A percentile compares a stretch with the other conserved stretches of the same genome.
Evolutionary conservation across 2,888 invertebrate species (phyloP).

Genomic region (Lapara coniferarum): DNA sequence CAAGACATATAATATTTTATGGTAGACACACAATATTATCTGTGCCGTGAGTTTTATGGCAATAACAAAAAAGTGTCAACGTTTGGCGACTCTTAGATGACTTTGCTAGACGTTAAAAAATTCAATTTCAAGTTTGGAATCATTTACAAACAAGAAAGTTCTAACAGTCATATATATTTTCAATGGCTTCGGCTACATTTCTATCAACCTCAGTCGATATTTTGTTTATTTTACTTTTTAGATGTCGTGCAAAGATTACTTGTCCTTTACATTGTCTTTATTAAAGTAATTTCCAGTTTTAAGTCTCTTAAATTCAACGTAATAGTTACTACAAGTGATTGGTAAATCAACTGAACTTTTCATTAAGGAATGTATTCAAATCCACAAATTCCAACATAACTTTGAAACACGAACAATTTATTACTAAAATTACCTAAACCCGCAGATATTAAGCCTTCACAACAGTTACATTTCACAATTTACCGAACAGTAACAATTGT

Average conservation of each 20-base stretch:
- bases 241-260: too few relatives aligned
- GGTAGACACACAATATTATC: not conserved
- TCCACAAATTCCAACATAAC: not conserved
- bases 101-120: not conserved
- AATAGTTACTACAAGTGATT: too few relatives aligned
- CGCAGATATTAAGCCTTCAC: constrained; percentile 12
- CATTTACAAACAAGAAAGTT: too few relatives aligned
- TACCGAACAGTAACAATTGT: constrained; percentile 8
- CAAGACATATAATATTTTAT: constrained; percentile 1
- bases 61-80: not conserved
- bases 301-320: too few relatives aligned
- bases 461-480: not conserved
- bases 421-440: constrained; percentile 10
- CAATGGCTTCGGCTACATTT: too few relatives aligned
- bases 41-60: not conserved
- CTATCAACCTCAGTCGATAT: too few relatives aligned
- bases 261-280: too few relatives aligned
- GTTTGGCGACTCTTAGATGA: not conserved
- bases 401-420: constrained; percentile 5
- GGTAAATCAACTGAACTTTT: not conserved
- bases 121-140: too few relatives aligned
- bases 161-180: too few relatives aligned
- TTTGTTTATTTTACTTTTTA: too few relatives aligned
- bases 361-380: not conserved
- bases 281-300: too few relatives aligned